Percentiles rank a stretch among this genome's conserved stretches.
Conservation (phyloP, 1,140 invertebrate species). For the Ooceraea biroi region DNA sequence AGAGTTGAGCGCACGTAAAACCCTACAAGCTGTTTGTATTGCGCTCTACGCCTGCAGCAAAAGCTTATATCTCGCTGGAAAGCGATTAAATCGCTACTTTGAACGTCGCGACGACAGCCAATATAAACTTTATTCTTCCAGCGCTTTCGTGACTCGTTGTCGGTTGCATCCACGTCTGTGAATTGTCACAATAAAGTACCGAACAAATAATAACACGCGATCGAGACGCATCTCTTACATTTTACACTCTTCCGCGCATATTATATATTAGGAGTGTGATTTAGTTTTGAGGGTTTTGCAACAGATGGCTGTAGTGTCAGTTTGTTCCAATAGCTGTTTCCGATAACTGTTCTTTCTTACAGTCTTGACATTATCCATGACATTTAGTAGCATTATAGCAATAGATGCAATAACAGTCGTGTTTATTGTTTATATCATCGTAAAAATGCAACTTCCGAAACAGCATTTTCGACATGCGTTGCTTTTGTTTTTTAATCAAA, state of each 20-base stretch:
- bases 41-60: conserved; percentile 24
- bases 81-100: conserved; percentile 41
- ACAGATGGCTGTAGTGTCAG: no score
- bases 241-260: background rate
- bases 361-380: no score
- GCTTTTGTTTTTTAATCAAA: no score
- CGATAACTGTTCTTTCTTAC: no score
- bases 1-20: conserved; percentile 26
- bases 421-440: no score
- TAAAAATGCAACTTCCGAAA: no score
- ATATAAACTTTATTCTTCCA: conserved; percentile 3
- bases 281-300: no score
- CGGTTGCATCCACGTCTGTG: background rate
- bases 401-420: no score
- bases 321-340: no score
- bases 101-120: background rate
- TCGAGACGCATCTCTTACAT: background rate
- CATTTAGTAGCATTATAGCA: no score
- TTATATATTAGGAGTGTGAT: no score
- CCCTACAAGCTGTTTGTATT: conserved; percentile 40
- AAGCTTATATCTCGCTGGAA: conserved; percentile 26
- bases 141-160: background rate
- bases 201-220: background rate
- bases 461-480: background rate
- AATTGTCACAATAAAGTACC: background rate